Evolutionary conservation across 1,140 invertebrate genomes (phyloP).

Genomic region (Meloidogyne floridensis): DNA sequence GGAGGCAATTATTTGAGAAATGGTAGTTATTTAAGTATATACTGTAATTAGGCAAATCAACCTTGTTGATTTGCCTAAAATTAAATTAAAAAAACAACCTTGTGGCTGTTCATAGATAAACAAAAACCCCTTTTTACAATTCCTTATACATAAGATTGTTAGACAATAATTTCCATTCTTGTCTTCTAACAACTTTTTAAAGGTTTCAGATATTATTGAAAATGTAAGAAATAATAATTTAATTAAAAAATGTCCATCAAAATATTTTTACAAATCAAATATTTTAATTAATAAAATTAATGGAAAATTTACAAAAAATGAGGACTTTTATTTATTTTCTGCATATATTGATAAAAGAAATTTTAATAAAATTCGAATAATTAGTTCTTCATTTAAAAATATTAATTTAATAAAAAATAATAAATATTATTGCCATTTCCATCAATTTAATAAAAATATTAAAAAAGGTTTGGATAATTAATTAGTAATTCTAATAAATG

Average conservation of each 20-base stretch:
- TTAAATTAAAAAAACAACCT: background rate
- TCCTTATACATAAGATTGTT: too few relatives aligned
- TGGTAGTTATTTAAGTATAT: too few relatives aligned
- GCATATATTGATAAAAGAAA: slow-evolving; percentile 30
- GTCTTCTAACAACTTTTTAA: background rate
- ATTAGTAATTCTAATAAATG: too few relatives aligned
- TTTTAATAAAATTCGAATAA: slow-evolving; percentile 14
- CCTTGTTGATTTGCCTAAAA: background rate
- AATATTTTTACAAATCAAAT: background rate
- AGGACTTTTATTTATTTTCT: slow-evolving; percentile 28
- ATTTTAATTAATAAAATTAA: background rate
- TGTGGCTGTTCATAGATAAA: too few relatives aligned
- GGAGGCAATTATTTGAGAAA: too few relatives aligned
- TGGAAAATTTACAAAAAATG: slow-evolving; percentile 29
- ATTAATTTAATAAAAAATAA: slow-evolving; percentile 8
- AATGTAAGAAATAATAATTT: background rate
- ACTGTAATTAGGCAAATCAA: too few relatives aligned
- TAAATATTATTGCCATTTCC: slow-evolving; percentile 17
- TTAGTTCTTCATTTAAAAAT: slow-evolving; percentile 4
- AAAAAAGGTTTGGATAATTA: slow-evolving; percentile 1
- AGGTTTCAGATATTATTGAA: slow-evolving; percentile 14
- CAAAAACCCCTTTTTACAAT: too few relatives aligned
- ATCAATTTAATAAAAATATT: background rate
- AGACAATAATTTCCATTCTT: too few relatives aligned
- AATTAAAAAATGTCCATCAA: slow-evolving; percentile 2